Conservation (phyloP, 92 coral and sea anemone species). For the Galaxea fascicularis region DNA sequence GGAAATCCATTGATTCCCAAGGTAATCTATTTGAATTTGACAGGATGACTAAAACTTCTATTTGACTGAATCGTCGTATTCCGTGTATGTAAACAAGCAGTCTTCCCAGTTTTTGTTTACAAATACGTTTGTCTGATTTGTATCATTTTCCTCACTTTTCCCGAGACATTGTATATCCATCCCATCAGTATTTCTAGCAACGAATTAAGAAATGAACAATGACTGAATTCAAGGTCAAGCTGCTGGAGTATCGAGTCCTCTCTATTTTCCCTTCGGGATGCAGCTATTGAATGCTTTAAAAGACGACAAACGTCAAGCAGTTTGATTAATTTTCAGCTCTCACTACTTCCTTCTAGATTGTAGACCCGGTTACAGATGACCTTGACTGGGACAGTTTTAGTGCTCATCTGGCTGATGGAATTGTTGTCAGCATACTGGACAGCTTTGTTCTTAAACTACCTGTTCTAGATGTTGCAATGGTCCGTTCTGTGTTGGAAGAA, state of each 20-base stretch:
- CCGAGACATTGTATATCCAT: too few species aligned
- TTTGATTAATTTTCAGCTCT: not conserved
- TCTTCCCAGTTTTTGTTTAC: too few species aligned
- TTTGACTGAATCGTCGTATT: too few species aligned
- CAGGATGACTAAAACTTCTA: too few species aligned
- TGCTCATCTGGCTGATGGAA: conserved; percentile 35
- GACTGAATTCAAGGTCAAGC: too few species aligned
- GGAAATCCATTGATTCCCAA: not conserved
- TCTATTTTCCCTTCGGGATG: not conserved
- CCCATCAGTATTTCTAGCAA: too few species aligned
- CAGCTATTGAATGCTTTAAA: not conserved
- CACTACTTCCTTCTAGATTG: not conserved
- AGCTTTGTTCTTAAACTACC: conserved; percentile 43
- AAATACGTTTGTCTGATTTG: too few species aligned
- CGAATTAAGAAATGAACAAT: too few species aligned
- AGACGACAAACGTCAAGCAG: not conserved
- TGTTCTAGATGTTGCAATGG: conserved; percentile 12
- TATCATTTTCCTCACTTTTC: too few species aligned
- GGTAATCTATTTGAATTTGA: too few species aligned
- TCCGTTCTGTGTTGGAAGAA: conserved; percentile 11
- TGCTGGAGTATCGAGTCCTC: too few species aligned
- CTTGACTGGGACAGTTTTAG: conserved; percentile 28
- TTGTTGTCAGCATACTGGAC: conserved; percentile 44
- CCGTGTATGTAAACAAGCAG: too few species aligned
- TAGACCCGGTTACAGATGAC: conserved; percentile 49